Percentiles rank a stretch among this genome's conserved stretches.
Evolutionary conservation across 64 coral and sea anemone genomes (phyloP).

Genomic region (Pocillopora damicornis): DNA sequence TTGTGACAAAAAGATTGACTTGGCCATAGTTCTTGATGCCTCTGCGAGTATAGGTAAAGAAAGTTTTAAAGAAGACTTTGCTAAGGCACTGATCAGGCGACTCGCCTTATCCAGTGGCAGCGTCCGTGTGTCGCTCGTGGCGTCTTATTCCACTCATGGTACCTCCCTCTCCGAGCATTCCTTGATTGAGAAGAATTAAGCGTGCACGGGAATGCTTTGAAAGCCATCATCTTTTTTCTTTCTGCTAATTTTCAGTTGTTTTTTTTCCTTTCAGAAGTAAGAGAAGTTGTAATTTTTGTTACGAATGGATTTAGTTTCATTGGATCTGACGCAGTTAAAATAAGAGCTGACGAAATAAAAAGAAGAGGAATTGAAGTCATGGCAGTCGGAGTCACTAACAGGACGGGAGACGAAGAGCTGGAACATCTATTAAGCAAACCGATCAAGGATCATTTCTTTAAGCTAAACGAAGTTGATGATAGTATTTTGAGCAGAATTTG

Average conservation of each 20-base stretch:
- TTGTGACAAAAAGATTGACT: slow-evolving; percentile 75
- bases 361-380: not conserved
- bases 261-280: not conserved
- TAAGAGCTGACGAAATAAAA: not conserved
- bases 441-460: not conserved
- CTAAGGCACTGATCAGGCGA: slow-evolving; percentile 16
- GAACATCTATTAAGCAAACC: not conserved
- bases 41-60: slow-evolving; percentile 70
- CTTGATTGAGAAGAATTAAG: no score
- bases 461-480: not conserved
- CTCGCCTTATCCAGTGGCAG: slow-evolving; percentile 25
- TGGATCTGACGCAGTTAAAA: not conserved
- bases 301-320: not conserved
- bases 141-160: not conserved
- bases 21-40: slow-evolving; percentile 66
- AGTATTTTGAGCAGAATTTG: not conserved
- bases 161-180: no score
- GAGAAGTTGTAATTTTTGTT: not conserved
- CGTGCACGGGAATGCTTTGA: no score
- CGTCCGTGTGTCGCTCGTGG: slow-evolving; percentile 30
- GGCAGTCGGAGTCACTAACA: not conserved
- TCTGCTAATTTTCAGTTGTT: not conserved
- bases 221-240: no score
- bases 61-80: slow-evolving; percentile 59
- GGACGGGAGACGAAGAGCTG: not conserved